A percentile compares a stretch with the other conserved stretches of the same genome.
These are phyloP conservation scores for Nasonia vitripennis DNA, from an alignment of 1,140 invertebrate genomes.

Conservation along the genomic window DNA sequence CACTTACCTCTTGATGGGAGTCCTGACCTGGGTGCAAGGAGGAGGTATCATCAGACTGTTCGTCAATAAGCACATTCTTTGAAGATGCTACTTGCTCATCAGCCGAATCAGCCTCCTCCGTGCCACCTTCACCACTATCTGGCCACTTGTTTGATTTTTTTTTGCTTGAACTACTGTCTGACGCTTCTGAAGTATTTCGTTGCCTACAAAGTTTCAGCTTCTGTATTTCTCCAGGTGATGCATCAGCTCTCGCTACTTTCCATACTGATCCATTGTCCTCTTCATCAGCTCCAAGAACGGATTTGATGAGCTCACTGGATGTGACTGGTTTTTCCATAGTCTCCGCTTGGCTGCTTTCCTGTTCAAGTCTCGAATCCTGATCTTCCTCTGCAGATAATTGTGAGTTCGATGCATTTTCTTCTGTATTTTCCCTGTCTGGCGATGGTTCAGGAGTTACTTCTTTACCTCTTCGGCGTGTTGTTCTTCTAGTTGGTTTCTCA, in stretches of 20 bases:
- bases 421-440: conserved; percentile 64
- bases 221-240: conserved; percentile 75
- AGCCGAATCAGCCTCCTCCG: conserved; percentile 71
- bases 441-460: conserved; percentile 67
- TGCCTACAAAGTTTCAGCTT: conserved; percentile 75
- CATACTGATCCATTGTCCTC: conserved; percentile 70
- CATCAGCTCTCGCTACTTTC: conserved; percentile 76
- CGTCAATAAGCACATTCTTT: conserved; percentile 60
- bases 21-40: conserved; percentile 70
- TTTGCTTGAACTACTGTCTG: conserved; percentile 66
- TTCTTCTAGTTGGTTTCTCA: conserved; percentile 70
- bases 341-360: conserved; percentile 37
- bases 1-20: conserved; percentile 74
- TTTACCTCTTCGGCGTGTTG: conserved; percentile 64
- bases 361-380: conserved; percentile 38
- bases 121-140: conserved; percentile 69
- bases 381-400: conserved; percentile 55
- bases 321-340: conserved; percentile 55
- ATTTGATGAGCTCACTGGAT: conserved; percentile 57
- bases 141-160: conserved; percentile 72
- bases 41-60: conserved; percentile 66
- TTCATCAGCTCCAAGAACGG: conserved; percentile 57
- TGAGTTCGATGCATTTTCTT: conserved; percentile 52
- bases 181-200: conserved; percentile 70
- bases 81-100: conserved; percentile 67